phyloP scores from a whole-genome alignment of 2,888 invertebrate genomes.

The Halictus ligatus region DNA sequence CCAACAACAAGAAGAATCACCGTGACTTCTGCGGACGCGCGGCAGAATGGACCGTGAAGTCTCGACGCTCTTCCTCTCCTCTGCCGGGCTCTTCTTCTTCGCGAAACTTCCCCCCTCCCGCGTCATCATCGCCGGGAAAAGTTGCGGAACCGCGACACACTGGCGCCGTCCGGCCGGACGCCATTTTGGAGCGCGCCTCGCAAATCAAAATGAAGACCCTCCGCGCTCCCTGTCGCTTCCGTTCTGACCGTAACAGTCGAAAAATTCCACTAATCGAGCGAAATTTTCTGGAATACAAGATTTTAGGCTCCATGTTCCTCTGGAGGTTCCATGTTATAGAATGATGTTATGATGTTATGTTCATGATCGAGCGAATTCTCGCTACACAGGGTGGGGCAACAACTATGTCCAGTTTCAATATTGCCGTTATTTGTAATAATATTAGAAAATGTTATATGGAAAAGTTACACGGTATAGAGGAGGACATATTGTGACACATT shows the following conservation, averaged over 20 bases:
- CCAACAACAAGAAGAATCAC: background rate
- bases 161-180: background rate
- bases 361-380: too few relatives aligned
- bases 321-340: too few relatives aligned
- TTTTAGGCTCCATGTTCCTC: too few relatives aligned
- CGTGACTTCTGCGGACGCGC: background rate
- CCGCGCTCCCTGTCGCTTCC: background rate
- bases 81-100: background rate
- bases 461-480: too few relatives aligned
- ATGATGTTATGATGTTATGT: too few relatives aligned
- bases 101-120: constrained; percentile 1
- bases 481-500: too few relatives aligned
- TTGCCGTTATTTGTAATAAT: too few relatives aligned
- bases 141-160: background rate
- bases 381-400: too few relatives aligned
- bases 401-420: too few relatives aligned
- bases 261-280: background rate
- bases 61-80: background rate
- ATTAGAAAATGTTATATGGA: too few relatives aligned
- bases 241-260: background rate
- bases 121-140: background rate
- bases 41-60: constrained; percentile 1
- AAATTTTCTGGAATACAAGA: too few relatives aligned
- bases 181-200: background rate
- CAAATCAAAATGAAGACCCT: background rate